Conservation (phyloP, 2,797 vertebrate genomes). For the Sebastes taczanowskii region DNA sequence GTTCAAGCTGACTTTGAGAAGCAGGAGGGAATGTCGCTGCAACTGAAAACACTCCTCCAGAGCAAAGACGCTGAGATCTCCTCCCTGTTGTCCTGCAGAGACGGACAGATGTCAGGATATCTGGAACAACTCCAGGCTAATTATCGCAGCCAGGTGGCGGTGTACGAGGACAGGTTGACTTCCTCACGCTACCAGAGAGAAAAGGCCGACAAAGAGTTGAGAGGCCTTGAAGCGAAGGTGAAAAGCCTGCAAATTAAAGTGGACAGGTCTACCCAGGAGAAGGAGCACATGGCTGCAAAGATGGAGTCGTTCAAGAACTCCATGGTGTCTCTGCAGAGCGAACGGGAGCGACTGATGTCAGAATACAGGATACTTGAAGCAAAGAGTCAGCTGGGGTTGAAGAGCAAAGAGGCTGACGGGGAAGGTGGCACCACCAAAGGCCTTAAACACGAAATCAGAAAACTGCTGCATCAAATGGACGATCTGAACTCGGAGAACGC, state of each 20-base stretch:
- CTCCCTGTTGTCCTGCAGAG: conserved; percentile 85
- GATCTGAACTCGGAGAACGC: conserved; percentile 94
- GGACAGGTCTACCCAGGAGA: conserved; percentile 78
- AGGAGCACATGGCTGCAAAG: conserved; percentile 77
- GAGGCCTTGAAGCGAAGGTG: conserved; percentile 76
- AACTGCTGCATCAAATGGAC: conserved; percentile 86
- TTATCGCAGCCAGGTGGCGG: conserved; percentile 77
- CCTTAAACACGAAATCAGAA: conserved; percentile 86
- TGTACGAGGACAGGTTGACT: conserved; percentile 82
- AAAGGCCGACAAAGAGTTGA: conserved; percentile 71
- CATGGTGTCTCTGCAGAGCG: conserved; percentile 85
- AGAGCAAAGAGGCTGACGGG: conserved; percentile 75
- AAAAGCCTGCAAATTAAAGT: conserved; percentile 76
- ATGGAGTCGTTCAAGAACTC: conserved; percentile 86
- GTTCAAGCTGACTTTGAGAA: conserved; percentile 81
- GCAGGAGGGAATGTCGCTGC: conserved; percentile 82
- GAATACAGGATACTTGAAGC: conserved; percentile 81
- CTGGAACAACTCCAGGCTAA: conserved; percentile 85
- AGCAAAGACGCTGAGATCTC: conserved; percentile 90
- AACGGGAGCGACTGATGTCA: conserved; percentile 84
- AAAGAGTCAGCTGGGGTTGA: conserved; percentile 71
- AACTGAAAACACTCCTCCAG: conserved; percentile 86
- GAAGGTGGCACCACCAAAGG: conserved; percentile 74
- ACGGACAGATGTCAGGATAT: conserved; percentile 87
- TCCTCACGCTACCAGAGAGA: conserved; percentile 77